Evolutionary conservation across 2,797 vertebrate species (phyloP).

Genomic region (Hafferia zeledoni): DNA sequence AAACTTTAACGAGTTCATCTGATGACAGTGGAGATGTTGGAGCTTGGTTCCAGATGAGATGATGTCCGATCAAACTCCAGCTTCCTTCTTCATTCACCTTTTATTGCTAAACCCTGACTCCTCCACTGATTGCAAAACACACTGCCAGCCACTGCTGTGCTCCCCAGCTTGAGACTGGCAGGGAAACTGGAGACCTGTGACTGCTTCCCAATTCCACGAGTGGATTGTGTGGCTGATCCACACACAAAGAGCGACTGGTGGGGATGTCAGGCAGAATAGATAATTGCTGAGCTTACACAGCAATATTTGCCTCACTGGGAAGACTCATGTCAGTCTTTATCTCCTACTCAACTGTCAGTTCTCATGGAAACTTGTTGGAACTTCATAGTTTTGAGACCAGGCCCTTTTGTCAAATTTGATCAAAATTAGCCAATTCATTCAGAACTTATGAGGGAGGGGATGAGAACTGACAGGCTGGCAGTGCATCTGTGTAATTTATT

Average conservation of each 20-base stretch:
- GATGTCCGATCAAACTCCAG: not conserved
- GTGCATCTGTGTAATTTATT: not conserved
- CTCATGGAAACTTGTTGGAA: slow-evolving; percentile 45
- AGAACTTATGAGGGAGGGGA: not conserved
- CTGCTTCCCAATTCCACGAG: not conserved
- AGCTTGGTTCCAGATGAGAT: not conserved
- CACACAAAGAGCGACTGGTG: not conserved
- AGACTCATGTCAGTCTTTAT: slow-evolving; percentile 41
- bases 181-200: not conserved
- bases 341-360: slow-evolving; percentile 63
- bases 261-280: not conserved
- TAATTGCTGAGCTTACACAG: slow-evolving; percentile 45
- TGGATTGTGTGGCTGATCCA: not conserved
- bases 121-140: not conserved
- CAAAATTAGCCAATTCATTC: slow-evolving; percentile 44
- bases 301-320: slow-evolving; percentile 41
- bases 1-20: not conserved
- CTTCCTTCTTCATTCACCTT: not conserved
- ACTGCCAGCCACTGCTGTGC: not conserved
- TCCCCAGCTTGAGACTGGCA: not conserved
- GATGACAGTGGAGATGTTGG: not conserved
- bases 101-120: not conserved
- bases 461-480: not conserved
- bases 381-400: not conserved
- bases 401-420: slow-evolving; percentile 22